phyloP scores from a whole-genome alignment of 2,113 vertebrate genomes.

The Petaurus breviceps region DNA sequence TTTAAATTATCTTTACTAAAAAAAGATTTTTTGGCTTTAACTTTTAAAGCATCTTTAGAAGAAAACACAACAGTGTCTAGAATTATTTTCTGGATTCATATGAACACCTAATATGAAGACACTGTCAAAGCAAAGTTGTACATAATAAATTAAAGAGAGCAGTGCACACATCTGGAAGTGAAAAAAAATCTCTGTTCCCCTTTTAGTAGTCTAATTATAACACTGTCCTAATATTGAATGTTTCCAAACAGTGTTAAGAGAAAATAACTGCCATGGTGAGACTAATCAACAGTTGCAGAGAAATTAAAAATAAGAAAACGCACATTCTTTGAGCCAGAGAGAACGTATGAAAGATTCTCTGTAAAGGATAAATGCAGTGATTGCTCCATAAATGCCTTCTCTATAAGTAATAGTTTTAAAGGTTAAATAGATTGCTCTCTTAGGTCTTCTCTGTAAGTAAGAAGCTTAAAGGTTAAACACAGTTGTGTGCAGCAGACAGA shows the following conservation, averaged over 20 bases:
- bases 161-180: neutral
- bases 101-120: neutral
- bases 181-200: neutral
- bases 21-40: neutral
- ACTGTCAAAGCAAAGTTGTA: neutral
- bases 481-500: slow-evolving; percentile 16
- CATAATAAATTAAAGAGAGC: neutral
- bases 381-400: neutral
- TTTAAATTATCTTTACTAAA: neutral
- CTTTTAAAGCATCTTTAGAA: neutral
- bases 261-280: neutral
- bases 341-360: neutral
- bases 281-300: neutral
- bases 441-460: slow-evolving; percentile 19
- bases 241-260: slow-evolving; percentile 12
- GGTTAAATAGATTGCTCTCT: slow-evolving; percentile 47
- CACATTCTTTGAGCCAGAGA: neutral
- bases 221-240: neutral
- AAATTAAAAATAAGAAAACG: slow-evolving; percentile 16
- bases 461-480: slow-evolving; percentile 40
- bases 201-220: neutral
- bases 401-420: slow-evolving; percentile 56
- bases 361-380: slow-evolving; percentile 40
- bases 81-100: neutral
- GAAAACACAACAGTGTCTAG: neutral